These are phyloP conservation scores for Microtus pennsylvanicus DNA, from an alignment of 2,113 vertebrate species.

Conservation along the genomic window DNA sequence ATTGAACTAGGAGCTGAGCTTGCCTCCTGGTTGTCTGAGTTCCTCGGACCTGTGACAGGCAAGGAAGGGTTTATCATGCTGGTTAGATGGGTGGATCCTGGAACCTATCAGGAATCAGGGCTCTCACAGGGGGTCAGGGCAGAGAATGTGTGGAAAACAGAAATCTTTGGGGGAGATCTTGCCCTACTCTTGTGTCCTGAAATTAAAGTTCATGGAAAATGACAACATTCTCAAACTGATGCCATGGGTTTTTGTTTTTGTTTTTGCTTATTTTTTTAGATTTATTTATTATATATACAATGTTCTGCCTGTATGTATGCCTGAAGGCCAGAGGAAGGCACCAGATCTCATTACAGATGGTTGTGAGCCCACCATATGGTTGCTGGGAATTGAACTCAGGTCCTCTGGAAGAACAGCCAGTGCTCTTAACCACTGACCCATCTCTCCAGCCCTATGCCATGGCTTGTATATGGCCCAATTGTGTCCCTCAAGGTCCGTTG, in stretches of 20 bases:
- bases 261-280: too few species aligned
- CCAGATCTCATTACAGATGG: too few species aligned
- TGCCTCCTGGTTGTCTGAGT: neutral
- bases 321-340: too few species aligned
- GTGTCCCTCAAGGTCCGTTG: neutral
- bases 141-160: neutral
- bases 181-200: neutral
- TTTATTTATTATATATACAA: too few species aligned
- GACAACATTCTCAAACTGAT: neutral
- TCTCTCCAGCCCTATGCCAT: neutral
- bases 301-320: too few species aligned
- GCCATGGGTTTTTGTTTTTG: neutral
- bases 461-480: neutral
- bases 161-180: neutral
- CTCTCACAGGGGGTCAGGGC: neutral
- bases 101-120: neutral
- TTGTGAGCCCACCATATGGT: too few species aligned
- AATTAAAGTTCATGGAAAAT: too few species aligned
- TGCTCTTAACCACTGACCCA: too few species aligned
- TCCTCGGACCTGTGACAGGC: too few species aligned
- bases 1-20: neutral
- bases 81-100: neutral
- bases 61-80: neutral
- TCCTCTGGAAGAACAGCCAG: too few species aligned
- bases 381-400: too few species aligned